phyloP scores from a whole-genome alignment of 2,797 vertebrate genomes.

The Chloroceryle amazona region DNA sequence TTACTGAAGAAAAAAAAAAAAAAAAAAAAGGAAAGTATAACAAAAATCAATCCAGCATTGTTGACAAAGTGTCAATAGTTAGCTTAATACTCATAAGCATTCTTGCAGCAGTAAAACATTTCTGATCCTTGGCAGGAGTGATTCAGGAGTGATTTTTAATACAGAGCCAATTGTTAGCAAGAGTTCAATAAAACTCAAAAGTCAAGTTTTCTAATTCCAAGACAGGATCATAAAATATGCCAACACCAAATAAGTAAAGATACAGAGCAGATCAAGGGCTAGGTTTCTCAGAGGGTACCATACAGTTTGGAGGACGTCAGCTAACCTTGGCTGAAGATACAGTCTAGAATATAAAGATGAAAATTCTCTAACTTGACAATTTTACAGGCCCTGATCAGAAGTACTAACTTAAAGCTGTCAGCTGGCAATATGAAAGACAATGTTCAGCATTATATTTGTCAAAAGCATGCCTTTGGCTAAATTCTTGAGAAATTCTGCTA shows the following conservation, averaged over 20 bases:
- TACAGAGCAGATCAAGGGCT: neutral
- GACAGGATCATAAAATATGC: slow-evolving; percentile 4
- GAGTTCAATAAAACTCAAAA: slow-evolving; percentile 22
- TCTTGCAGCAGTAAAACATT: slow-evolving; percentile 3
- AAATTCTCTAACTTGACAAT: neutral
- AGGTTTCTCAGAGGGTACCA: neutral
- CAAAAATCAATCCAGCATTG: neutral
- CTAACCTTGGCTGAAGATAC: neutral
- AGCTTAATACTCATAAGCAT: neutral
- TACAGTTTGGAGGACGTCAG: neutral
- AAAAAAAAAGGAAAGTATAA: neutral
- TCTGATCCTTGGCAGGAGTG: neutral
- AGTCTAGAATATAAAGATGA: neutral
- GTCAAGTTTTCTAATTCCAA: slow-evolving; percentile 14
- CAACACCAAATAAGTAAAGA: neutral
- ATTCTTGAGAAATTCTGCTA: neutral
- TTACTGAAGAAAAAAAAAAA: neutral
- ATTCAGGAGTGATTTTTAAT: slow-evolving; percentile 18
- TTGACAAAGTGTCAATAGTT: neutral
- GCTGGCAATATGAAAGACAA: neutral
- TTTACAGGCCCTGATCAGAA: neutral
- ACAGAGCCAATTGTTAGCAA: neutral
- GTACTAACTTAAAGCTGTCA: neutral
- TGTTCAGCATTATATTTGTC: neutral
- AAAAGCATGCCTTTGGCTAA: neutral